Conservation (phyloP, 2,888 invertebrate genomes). For the Chymomyza procnemis region DNA sequence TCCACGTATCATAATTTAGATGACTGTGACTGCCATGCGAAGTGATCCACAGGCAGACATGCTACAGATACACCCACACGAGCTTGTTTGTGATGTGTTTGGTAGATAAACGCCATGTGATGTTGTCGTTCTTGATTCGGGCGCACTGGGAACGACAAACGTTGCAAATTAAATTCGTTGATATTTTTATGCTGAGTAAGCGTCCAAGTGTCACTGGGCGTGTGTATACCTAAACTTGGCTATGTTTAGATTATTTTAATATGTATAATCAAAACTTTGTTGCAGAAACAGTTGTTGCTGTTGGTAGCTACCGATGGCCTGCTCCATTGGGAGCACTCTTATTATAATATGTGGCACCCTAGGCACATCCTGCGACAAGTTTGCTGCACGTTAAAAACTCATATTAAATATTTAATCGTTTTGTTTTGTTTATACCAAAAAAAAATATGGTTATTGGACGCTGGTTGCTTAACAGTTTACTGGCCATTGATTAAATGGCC, state of each 20-base stretch:
- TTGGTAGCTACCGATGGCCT: background rate
- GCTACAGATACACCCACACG: constrained; percentile 51
- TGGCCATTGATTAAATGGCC: constrained; percentile 56
- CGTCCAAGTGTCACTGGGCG: constrained; percentile 30
- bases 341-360: background rate
- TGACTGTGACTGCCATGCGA: constrained; percentile 36
- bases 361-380: constrained; percentile 62
- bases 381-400: constrained; percentile 45
- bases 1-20: constrained; percentile 67
- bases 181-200: constrained; percentile 65
- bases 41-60: constrained; percentile 16
- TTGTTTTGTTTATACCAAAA: constrained; percentile 63
- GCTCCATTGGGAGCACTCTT: background rate
- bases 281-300: background rate
- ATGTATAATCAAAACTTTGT: background rate
- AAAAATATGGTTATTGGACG: constrained; percentile 33
- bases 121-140: background rate
- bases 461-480: constrained; percentile 39
- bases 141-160: background rate
- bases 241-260: constrained; percentile 40
- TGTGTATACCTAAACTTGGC: constrained; percentile 58
- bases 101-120: background rate
- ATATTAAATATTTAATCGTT: constrained; percentile 58
- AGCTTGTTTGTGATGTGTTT: background rate
- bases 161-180: constrained; percentile 64